A percentile compares a stretch with the other conserved stretches of the same genome.
Conservation (phyloP, 2,888 invertebrate genomes). For the Agriopis marginaria region DNA sequence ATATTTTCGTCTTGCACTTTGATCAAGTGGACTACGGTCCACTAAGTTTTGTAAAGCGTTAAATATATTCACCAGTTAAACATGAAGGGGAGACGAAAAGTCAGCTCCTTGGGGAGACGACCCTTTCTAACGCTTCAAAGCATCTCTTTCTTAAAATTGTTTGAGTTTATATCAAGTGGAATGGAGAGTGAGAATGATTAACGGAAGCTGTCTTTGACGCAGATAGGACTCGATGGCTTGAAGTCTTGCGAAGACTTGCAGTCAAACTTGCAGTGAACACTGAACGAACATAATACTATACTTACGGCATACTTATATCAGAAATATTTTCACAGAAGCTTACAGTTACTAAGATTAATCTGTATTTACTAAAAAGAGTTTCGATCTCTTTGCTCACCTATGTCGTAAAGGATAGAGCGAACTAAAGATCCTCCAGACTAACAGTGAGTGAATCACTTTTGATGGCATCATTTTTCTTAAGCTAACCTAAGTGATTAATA, state of each 20-base stretch:
- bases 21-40: slow-evolving; percentile 12
- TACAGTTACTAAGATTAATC: too few species aligned
- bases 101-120: slow-evolving; percentile 32
- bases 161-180: slow-evolving; percentile 40
- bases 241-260: not conserved
- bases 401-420: too few species aligned
- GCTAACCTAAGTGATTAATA: not conserved
- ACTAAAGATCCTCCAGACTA: too few species aligned
- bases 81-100: slow-evolving; percentile 33
- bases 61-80: slow-evolving; percentile 36
- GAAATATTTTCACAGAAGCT: too few species aligned
- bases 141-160: slow-evolving; percentile 42
- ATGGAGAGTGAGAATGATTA: slow-evolving; percentile 48
- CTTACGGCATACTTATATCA: too few species aligned
- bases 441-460: too few species aligned
- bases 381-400: too few species aligned
- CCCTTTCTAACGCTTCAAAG: slow-evolving; percentile 31
- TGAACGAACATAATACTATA: too few species aligned
- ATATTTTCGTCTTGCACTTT: slow-evolving; percentile 8
- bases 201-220: slow-evolving; percentile 9
- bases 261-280: too few species aligned
- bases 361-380: too few species aligned
- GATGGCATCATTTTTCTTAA: not conserved
- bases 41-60: slow-evolving; percentile 30
- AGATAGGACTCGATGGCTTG: not conserved